Evolutionary conservation across 2,888 invertebrate species (phyloP), one percentile per base, ranked within the genome.

Genomic region (Phoronis australis): DNA sequence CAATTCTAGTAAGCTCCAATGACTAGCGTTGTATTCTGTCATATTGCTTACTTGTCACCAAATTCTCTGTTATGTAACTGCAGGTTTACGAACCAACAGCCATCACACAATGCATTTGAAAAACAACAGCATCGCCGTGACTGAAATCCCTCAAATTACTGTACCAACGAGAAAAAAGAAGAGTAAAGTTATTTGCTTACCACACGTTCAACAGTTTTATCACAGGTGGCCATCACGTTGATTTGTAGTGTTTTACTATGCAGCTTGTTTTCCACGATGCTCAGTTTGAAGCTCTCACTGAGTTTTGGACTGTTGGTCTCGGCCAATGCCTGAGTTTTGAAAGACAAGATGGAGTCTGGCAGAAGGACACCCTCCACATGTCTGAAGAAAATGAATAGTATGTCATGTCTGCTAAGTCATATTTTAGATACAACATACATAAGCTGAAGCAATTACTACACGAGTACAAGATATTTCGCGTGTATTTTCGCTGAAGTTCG

Each of bases 221-320:
- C 78, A 62, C 83, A 83, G 22, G 64, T 62, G 21, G 80, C 79
- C 52, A 86, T 83, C n/a, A n/a, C n/a, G n/a, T n/a, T n/a, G n/a
- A n/a, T n/a, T n/a, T n/a, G 93, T 56, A 95, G 78, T 39, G 93
- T 94, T 79, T 93, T 93, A 31, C 88, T 87, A 50, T 86, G 86
- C 57, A 88, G 80, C 73, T 88, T 89, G 59, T 85, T 84, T 69
- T 87, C 79, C 64, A 85, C 83, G 71, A 90, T 84, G 68, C 84
- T 81, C 75, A 91, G 82, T 66, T 85, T 84, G 74, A 89, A 89
- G 62, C 83, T 84, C 78, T 90, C 87, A 49, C 86, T 86, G 69
- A 88, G 88, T 52, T 84, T 84, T 42, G 89, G 87, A 76, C 85
- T 85, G 64, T 83, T 83, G 60, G 87, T 80, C 73, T 88, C 87